phyloP scores from a whole-genome alignment of 2,797 vertebrate genomes.

The Telmatherina bonti region DNA sequence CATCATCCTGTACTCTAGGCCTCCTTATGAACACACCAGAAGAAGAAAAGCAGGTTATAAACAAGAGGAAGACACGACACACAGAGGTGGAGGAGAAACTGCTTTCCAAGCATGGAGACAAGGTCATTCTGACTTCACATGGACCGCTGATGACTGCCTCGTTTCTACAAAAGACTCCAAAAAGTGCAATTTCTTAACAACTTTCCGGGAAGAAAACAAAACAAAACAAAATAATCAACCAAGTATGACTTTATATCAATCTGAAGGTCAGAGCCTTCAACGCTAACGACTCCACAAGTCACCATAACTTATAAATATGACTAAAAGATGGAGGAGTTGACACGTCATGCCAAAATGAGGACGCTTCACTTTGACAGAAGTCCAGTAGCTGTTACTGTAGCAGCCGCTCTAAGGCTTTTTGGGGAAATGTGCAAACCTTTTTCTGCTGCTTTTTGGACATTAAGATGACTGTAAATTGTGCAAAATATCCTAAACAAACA shows the following conservation, averaged over 20 bases:
- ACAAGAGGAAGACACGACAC: slow-evolving; percentile 29
- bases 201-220: slow-evolving; percentile 8
- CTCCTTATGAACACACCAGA: slow-evolving; percentile 18
- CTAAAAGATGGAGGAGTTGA: neutral
- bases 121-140: slow-evolving; percentile 51
- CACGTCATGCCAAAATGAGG: too few species aligned
- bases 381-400: too few species aligned
- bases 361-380: too few species aligned
- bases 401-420: too few species aligned
- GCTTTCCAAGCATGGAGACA: slow-evolving; percentile 45
- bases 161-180: neutral
- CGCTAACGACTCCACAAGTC: too few species aligned
- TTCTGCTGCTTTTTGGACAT: too few species aligned
- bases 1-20: slow-evolving; percentile 23
- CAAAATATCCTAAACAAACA: too few species aligned
- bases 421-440: too few species aligned
- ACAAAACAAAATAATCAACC: neutral
- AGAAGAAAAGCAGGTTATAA: slow-evolving; percentile 24
- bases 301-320: neutral
- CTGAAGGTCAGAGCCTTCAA: too few species aligned
- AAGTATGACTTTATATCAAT: neutral
- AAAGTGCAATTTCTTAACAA: slow-evolving; percentile 7
- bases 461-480: too few species aligned
- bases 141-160: neutral
- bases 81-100: slow-evolving; percentile 8